A percentile compares a stretch with the other conserved stretches of the same genome.
Evolutionary conservation across 2,797 vertebrate species (phyloP).

Genomic region (Eulemur mongoz): DNA sequence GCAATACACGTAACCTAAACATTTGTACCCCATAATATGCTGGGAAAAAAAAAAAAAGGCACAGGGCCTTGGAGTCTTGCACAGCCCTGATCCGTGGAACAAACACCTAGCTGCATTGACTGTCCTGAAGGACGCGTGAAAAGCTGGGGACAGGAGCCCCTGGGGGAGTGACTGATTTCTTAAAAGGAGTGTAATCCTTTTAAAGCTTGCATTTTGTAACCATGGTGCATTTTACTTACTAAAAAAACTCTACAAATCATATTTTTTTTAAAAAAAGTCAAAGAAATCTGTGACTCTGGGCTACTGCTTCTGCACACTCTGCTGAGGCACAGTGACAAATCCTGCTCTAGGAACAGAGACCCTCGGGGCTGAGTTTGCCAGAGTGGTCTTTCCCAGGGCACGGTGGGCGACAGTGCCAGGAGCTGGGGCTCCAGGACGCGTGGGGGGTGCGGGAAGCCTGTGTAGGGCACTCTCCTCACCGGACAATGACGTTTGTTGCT

Average conservation of each 20-base stretch:
- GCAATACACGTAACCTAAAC: no score
- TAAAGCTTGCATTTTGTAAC: not conserved
- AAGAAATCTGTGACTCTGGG: not conserved
- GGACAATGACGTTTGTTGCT: not conserved
- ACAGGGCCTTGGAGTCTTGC: not conserved
- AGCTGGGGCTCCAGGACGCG: not conserved
- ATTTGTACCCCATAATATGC: no score
- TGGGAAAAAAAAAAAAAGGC: no score
- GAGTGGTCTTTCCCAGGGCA: not conserved
- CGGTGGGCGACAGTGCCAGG: accelerated
- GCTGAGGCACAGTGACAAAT: not conserved
- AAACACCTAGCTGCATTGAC: accelerated
- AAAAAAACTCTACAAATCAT: not conserved
- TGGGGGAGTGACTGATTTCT: not conserved
- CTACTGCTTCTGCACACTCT: not conserved
- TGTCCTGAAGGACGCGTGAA: not conserved
- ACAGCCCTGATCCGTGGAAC: accelerated
- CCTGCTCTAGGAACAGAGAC: not conserved
- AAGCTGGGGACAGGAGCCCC: not conserved
- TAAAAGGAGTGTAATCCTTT: not conserved
- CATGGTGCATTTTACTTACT: not conserved
- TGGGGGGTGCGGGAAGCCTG: not conserved
- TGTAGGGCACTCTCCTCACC: not conserved
- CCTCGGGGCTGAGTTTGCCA: not conserved
- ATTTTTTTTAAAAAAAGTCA: not conserved